phyloP scores from a whole-genome alignment of 1,140 invertebrate genomes.

The Orchesella cincta region DNA sequence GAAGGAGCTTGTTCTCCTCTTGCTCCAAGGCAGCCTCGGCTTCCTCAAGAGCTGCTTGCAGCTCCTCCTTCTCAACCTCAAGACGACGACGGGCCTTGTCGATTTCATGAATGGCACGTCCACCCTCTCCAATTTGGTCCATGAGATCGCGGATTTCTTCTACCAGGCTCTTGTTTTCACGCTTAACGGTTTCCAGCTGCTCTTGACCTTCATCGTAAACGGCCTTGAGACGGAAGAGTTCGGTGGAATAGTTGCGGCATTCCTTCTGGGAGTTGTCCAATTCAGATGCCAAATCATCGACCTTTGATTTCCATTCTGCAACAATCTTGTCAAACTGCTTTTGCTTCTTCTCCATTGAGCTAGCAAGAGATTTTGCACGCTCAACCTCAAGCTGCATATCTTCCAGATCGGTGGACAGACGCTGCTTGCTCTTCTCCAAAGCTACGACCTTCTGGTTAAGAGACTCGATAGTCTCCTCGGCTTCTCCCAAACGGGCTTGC shows the following conservation, averaged over 20 bases:
- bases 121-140: conserved; percentile 98
- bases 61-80: conserved; percentile 98
- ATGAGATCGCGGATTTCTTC: conserved; percentile 98
- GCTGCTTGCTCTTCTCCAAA: conserved; percentile 96
- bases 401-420: conserved; percentile 94
- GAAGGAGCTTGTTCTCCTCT: conserved; percentile 95
- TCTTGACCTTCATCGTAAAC: conserved; percentile 91
- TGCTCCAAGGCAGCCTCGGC: conserved; percentile 98
- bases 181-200: conserved; percentile 91
- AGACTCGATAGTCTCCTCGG: conserved; percentile 95
- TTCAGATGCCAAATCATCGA: conserved; percentile 93
- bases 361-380: conserved; percentile 90
- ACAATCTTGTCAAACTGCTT: conserved; percentile 99
- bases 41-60: conserved; percentile 97
- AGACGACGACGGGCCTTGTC: conserved; percentile 96
- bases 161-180: conserved; percentile 98
- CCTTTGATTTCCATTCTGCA: conserved; percentile 99
- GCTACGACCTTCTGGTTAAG: conserved; percentile 95
- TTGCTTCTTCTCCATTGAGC: conserved; percentile 98
- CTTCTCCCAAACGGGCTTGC: conserved; percentile 91
- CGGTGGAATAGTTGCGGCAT: conserved; percentile 97
- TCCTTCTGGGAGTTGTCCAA: conserved; percentile 97
- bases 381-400: conserved; percentile 98
- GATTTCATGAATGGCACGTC: conserved; percentile 96
- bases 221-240: conserved; percentile 96